These are phyloP conservation scores for Malurus cyaneus DNA, from an alignment of 2,113 vertebrate species.

Conservation along the genomic window DNA sequence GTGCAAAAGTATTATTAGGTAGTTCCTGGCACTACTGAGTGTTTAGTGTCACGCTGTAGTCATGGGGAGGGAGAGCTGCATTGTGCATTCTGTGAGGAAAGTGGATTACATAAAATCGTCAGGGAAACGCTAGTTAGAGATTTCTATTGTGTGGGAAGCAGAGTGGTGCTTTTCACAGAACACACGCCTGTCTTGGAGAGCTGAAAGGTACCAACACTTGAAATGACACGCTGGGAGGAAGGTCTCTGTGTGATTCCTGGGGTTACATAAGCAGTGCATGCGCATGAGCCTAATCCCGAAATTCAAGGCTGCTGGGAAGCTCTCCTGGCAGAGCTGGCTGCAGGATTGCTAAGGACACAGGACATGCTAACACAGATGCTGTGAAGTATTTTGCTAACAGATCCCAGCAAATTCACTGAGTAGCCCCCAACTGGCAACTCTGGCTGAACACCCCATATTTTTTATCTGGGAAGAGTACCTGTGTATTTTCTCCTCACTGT, in stretches of 20 bases:
- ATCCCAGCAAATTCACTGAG: neutral
- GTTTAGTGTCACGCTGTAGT: neutral
- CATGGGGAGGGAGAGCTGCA: slow-evolving; percentile 13
- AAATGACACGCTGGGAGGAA: neutral
- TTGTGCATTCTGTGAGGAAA: slow-evolving; percentile 42
- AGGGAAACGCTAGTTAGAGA: slow-evolving; percentile 44
- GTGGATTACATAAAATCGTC: slow-evolving; percentile 60
- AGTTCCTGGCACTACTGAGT: neutral
- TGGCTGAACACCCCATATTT: neutral
- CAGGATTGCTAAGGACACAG: neutral
- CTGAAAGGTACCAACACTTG: slow-evolving; percentile 45
- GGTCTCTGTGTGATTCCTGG: slow-evolving; percentile 18
- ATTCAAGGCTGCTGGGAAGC: neutral
- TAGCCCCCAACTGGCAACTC: neutral
- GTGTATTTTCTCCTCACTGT: neutral
- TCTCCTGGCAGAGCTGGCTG: neutral
- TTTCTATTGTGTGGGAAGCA: slow-evolving; percentile 58
- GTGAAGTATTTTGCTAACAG: neutral
- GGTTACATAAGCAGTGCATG: neutral
- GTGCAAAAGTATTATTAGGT: neutral
- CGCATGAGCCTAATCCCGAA: neutral
- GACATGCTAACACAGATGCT: neutral
- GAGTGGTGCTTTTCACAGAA: slow-evolving; percentile 44
- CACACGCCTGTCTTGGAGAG: slow-evolving; percentile 21
- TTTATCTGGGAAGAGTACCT: neutral